Percentiles rank a stretch among this genome's conserved stretches.
These are phyloP conservation scores for Episyrphus balteatus DNA, from an alignment of 1,140 invertebrate genomes.

Conservation along the genomic window DNA sequence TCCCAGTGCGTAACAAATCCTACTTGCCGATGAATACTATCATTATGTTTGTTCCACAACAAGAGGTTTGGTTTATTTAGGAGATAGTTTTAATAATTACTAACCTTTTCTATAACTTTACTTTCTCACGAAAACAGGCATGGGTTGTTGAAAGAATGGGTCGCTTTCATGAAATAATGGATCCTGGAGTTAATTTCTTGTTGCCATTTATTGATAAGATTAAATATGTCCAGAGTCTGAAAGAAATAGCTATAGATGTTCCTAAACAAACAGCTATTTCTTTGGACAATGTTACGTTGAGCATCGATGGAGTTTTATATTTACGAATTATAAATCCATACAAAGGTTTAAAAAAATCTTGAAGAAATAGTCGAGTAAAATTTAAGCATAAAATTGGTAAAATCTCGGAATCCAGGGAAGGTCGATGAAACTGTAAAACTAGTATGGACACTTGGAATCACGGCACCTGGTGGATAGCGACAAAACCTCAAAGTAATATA, in stretches of 20 bases:
- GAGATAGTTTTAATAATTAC: constrained; percentile 2
- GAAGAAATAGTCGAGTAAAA: too few species aligned
- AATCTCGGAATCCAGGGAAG: too few species aligned
- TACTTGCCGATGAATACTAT: constrained; percentile 81
- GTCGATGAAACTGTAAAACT: too few species aligned
- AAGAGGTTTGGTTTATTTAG: constrained; percentile 61
- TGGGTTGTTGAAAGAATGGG: constrained; percentile 99
- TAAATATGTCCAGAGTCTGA: constrained; percentile 96
- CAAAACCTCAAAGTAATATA: too few species aligned
- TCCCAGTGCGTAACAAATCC: constrained; percentile 36
- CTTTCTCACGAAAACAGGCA: constrained; percentile 46
- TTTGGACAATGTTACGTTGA: constrained; percentile 91
- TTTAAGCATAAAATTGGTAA: too few species aligned
- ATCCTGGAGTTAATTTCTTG: constrained; percentile 90
- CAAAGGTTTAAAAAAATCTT: too few species aligned
- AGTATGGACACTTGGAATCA: too few species aligned
- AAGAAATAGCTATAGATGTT: constrained; percentile 99
- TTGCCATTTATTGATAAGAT: constrained; percentile 88
- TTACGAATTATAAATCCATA: constrained; percentile 90
- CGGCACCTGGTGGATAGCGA: too few species aligned
- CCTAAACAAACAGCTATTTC: constrained; percentile 98
- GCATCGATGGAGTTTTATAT: constrained; percentile 96
- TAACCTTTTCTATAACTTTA: background rate
- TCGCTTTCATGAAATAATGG: constrained; percentile 83
- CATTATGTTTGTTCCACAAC: constrained; percentile 96